Evolutionary conservation across 2,113 vertebrate genomes (phyloP), one percentile per base, ranked within the genome.

Genomic region (Archocentrus centrarchus): DNA sequence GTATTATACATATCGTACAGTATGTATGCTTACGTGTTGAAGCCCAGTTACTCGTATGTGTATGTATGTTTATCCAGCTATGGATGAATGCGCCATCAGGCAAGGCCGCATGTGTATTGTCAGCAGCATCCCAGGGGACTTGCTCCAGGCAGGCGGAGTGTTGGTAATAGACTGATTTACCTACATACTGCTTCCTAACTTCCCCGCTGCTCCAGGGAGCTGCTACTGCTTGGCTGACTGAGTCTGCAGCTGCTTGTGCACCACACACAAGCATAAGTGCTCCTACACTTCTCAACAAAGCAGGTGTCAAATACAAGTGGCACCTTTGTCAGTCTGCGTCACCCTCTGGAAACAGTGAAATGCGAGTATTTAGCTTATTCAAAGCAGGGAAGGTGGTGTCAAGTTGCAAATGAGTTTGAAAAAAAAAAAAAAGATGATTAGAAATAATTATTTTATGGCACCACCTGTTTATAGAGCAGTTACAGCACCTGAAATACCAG

Each of bases 91-190:
- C 89, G 89, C 61, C 85, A 75, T 80, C 81, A 86, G 86, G 66
- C 88, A 81, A 35, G 80, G 81, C 85, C 24, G 75, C 50, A 62
- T 86, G 80, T 84, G 88, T 88, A 83, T 89, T 91, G 92, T 93
- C 93, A 87, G 85, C 81, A 47, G n/a, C 20, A 3, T 92, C 91
- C 91, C 88, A 66, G 79, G 73, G 78, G 92, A 79, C 81, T 75
- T 75, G 77, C 77, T 88, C 68, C 83, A 80, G 81, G 85, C 90
- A 86, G 84, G 80, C 58, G 6, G 24, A 66, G 82, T 88, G 88
- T 91, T 93, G 68, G 90, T 88, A 93, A 92, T 86, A 73, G 87
- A 87, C 91, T 91, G 92, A 90, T 94, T 93, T 91, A 91, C 86
- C 89, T 89, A 68, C 86, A 86, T 84, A 89, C 81, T 84, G 80